A percentile compares a stretch with the other conserved stretches of the same genome.
phyloP scores from a whole-genome alignment of 2,113 vertebrate genomes.

The Equus quagga region DNA sequence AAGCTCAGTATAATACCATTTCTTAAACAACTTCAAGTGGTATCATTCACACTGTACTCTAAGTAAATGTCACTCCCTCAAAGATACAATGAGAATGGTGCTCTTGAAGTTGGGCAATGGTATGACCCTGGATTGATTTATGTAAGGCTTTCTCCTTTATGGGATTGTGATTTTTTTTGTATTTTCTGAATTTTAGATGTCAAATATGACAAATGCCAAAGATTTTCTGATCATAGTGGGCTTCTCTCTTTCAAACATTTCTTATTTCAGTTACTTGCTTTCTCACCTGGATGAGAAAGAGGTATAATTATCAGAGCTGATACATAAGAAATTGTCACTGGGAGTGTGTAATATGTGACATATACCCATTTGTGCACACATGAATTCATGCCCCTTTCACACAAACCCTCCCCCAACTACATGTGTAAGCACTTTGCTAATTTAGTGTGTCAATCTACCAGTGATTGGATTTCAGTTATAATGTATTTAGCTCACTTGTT shows the following conservation, averaged over 20 bases:
- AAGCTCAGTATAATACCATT: neutral
- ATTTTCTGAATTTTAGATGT: neutral
- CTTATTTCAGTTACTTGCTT: constrained; percentile 7
- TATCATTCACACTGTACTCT: neutral
- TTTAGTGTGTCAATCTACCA: neutral
- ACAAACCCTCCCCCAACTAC: neutral
- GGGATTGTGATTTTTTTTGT: neutral
- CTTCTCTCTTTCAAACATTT: constrained; percentile 9
- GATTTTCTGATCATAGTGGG: neutral
- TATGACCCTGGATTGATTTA: neutral
- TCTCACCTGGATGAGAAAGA: neutral
- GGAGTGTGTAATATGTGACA: neutral
- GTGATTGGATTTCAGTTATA: neutral
- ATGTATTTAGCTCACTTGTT: neutral
- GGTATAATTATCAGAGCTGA: neutral
- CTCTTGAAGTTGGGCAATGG: neutral
- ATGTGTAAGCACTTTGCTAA: neutral
- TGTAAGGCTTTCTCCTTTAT: neutral
- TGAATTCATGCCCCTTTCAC: neutral
- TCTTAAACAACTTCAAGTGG: neutral
- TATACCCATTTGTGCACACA: neutral
- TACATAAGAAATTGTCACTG: neutral
- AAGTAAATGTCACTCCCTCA: neutral
- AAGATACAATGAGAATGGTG: neutral
- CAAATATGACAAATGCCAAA: neutral